A percentile compares a stretch with the other conserved stretches of the same genome.
These are phyloP conservation scores for Calliphora vomitoria DNA, from an alignment of 2,888 invertebrate genomes.

Conservation along the genomic window DNA sequence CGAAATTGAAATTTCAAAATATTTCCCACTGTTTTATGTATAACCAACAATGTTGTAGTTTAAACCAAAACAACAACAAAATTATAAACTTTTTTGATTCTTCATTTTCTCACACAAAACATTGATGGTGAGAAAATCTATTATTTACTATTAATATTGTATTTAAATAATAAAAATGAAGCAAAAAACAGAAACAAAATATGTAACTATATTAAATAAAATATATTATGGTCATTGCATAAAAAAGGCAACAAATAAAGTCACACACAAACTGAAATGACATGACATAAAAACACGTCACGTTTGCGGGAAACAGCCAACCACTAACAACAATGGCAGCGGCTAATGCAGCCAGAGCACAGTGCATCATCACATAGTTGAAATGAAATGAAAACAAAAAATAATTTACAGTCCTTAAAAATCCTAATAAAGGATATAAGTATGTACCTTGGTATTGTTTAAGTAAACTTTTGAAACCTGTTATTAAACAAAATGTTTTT, in stretches of 20 bases:
- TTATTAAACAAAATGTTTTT: too few relatives aligned
- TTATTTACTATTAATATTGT: slow-evolving; percentile 55
- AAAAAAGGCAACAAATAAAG: slow-evolving; percentile 29
- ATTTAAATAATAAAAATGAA: slow-evolving; percentile 27
- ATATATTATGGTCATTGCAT: slow-evolving; percentile 35
- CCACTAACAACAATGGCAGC: slow-evolving; percentile 42
- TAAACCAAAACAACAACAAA: background rate
- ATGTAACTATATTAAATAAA: slow-evolving; percentile 25
- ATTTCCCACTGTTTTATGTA: slow-evolving; percentile 28
- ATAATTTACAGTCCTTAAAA: too few relatives aligned
- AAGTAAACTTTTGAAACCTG: too few relatives aligned
- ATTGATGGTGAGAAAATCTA: slow-evolving; percentile 65
- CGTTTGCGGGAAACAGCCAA: slow-evolving; percentile 63
- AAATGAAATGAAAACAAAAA: too few relatives aligned
- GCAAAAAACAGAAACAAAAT: background rate
- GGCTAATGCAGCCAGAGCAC: background rate
- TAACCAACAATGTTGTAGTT: background rate
- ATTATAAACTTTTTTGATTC: slow-evolving; percentile 1
- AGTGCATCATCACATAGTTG: too few relatives aligned
- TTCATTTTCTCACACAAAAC: slow-evolving; percentile 60
- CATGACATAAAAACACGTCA: slow-evolving; percentile 68
- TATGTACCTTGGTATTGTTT: too few relatives aligned
- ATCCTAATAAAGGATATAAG: too few relatives aligned
- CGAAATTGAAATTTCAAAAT: slow-evolving; percentile 1
- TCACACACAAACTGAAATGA: slow-evolving; percentile 39